Evolutionary conservation across 2,797 vertebrate genomes (phyloP), one percentile per base, ranked within the genome.

Genomic region (Mastacembelus armatus): DNA sequence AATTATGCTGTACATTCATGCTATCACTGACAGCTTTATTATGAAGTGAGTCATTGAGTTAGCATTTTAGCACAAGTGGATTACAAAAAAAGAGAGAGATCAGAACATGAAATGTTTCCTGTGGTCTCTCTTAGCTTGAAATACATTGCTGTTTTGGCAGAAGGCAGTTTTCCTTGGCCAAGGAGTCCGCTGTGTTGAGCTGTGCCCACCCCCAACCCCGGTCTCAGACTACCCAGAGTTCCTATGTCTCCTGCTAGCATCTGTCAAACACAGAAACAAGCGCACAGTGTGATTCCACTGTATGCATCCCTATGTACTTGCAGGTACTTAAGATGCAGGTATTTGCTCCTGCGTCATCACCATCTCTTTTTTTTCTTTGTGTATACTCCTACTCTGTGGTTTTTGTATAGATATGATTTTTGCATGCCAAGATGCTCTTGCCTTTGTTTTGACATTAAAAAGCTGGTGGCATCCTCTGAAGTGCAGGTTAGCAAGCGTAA

Each of bases 71-170:
- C 18, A 52, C 42, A 71, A 51, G 55, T 5, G 1, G 44, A 66
- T 74, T 51, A 64, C 49, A 65, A 39, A 67, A 70, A n/a, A 62
- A 49, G 42, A 60, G 15, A 68, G 40, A 63, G 74, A 73, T 80
- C 57, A 66, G 70, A 79, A 81, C 59, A 75, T 48, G 48, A 64
- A 70, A 68, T 56, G 45, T 51, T 66, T 84, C 66, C 83, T 56
- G 67, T 50, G 49, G 81, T 16, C 56, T 77, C 55, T 43, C 64
- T 59, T 57, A 59, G 77, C 65, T 76, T 67, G 50, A 75, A 84
- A 78, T 72, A 48, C 65, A 65, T 61, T 5, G 54, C 21, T 73
- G 12, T 75, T 78, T 86, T 88, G 78, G 83, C 83, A 85, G 52
- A 21, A 74, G 30, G 30, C 29, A 27, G 24, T 50, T 24, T 61